Base-by-base conservation (phyloP, 2,888 invertebrate species). In the Drosophila incognita region DNA sequence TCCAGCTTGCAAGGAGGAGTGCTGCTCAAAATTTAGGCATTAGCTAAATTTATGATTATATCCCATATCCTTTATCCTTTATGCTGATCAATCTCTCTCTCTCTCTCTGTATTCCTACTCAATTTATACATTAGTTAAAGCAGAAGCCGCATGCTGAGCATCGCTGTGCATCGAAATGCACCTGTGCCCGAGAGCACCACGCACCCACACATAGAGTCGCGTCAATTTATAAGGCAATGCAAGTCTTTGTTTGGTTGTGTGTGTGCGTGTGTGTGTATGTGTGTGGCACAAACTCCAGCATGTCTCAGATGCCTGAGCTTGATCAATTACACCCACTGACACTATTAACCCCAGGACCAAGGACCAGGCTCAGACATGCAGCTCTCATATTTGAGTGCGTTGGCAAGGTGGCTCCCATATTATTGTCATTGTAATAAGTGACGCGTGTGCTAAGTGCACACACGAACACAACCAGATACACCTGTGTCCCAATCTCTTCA, bases 391-490 rank as follows among this genome's bases (percentile, higher is more conserved):
- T 77, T 80, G 70, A 66, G 62, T 54, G 49, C 13, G 38, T 24
- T 27, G 8, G 35, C 8, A 29, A 31, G 69, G 51, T 54, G 36
- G 56, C 2, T 42, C 67, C 69, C 89, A 82, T 87, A 86, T 89
- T 89, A 89, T 85, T 87, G 89, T 84, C 85, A 84, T 77, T 87
- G 80, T 86, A 86, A 84, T 89, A 86, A 86, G 85, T 87, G 84
- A 86, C 82, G 89, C 89, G 84, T 87, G 77, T 72, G 67, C 66
- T 81, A 75, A 77, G 76, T 76, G 67, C 72, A 86, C 53, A 79
- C 78, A 75, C 58, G 35, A 13, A 49, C 31, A 31, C 29, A 24
- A 4, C 18, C 31, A 31, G 18, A 24, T 10, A 27, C 49, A 75
- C 72, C 73, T 78, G 78, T 33, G 56, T 33, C 18, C 60, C 27